Evolutionary conservation across 2,113 vertebrate species (phyloP).

Genomic region (Poeciliopsis prolifica): DNA sequence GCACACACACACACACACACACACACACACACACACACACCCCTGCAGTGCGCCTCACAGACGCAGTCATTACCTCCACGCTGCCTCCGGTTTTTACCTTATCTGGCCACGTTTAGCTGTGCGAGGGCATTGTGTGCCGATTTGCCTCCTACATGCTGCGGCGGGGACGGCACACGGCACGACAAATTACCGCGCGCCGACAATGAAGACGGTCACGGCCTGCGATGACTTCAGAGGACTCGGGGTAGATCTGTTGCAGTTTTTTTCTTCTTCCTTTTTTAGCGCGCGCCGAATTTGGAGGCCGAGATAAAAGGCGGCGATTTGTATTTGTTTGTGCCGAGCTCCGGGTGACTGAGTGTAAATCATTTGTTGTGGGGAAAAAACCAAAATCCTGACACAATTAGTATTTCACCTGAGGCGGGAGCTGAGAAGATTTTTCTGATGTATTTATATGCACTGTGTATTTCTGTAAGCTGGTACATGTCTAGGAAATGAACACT

Average conservation of each 20-base stretch:
- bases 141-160: constrained; percentile 63
- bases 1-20: constrained; percentile 12
- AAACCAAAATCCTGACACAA: constrained; percentile 7
- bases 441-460: background rate
- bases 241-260: background rate
- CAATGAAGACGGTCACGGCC: constrained; percentile 38
- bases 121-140: constrained; percentile 46
- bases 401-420: constrained; percentile 7
- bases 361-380: constrained; percentile 3
- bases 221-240: constrained; percentile 31
- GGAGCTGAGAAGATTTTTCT: background rate
- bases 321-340: background rate
- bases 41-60: constrained; percentile 62
- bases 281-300: background rate
- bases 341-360: background rate
- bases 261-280: constrained; percentile 2
- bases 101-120: constrained; percentile 68
- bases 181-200: constrained; percentile 53
- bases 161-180: constrained; percentile 50
- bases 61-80: constrained; percentile 70
- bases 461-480: background rate
- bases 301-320: background rate
- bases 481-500: background rate
- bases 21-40: background rate
- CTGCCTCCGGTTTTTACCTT: constrained; percentile 72